Percentiles rank a stretch among this genome's conserved stretches.
Evolutionary conservation across 2,888 invertebrate species (phyloP).

Genomic region (Nematopogon swammerdamellus): DNA sequence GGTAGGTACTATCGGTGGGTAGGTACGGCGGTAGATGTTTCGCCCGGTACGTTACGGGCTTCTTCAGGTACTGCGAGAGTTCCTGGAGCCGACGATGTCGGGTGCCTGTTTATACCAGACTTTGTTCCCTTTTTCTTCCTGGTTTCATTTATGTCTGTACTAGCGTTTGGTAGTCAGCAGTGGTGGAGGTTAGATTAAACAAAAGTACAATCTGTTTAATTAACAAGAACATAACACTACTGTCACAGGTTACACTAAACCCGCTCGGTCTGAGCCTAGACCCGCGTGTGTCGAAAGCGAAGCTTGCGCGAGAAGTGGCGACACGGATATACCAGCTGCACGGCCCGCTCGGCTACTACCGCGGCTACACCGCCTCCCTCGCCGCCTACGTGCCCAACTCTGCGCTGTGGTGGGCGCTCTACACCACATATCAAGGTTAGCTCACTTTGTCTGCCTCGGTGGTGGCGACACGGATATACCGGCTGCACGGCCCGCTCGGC

Average conservation of each 20-base stretch:
- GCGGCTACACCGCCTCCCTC: conserved; percentile 90
- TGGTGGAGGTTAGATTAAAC: too few species aligned
- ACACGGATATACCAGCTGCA: conserved; percentile 75
- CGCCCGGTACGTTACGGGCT: too few species aligned
- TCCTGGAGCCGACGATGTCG: too few species aligned
- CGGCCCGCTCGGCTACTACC: conserved; percentile 86
- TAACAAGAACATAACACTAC: too few species aligned
- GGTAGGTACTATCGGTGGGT: too few species aligned
- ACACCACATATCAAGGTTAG: conserved; percentile 89
- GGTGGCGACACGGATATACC: conserved; percentile 75
- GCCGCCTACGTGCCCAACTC: conserved; percentile 94
- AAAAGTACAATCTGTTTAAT: too few species aligned
- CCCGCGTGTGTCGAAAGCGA: conserved; percentile 59
- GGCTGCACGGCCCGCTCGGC: conserved; percentile 77
- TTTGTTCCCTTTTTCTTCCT: too few species aligned
- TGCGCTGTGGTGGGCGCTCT: conserved; percentile 97
- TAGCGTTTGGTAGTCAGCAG: too few species aligned
- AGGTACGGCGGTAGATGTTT: too few species aligned
- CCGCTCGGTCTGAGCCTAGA: conserved; percentile 70
- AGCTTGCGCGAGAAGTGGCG: conserved; percentile 72
- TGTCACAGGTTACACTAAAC: conserved; percentile 55
- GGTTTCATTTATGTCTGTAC: too few species aligned
- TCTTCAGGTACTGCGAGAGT: too few species aligned
- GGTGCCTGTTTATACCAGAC: too few species aligned
- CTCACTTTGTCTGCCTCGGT: neutral